Evolutionary conservation across 2,797 vertebrate genomes (phyloP), one percentile per base, ranked within the genome.

Genomic region (Craterocephalus amniculus): DNA sequence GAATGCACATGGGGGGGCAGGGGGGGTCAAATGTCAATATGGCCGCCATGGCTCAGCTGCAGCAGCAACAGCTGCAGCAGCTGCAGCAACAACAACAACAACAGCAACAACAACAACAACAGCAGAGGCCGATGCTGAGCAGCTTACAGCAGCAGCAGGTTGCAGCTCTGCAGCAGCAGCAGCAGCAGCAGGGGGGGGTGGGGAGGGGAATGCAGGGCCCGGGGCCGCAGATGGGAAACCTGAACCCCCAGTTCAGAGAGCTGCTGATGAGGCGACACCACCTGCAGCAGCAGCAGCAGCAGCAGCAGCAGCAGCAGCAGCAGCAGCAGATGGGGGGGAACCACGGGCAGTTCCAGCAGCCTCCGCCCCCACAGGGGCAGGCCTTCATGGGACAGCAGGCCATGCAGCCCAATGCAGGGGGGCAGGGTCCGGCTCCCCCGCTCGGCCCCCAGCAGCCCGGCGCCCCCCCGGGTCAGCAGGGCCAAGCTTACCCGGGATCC

Each of bases 161-260:
- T 64, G 80, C 80, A 63, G 84, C 83, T 48, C 78, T 88, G 52
- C 91, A 94, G 0, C 87, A 85, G 62, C 72, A 92, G 4, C 75
- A 91, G 4, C 84, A 80, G 14, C 88, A 89, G 2, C 83, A 88
- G 57, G 77, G 93, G 60, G 88, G 79, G 20, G 89, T 77, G 13
- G 87, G 75, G 4, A 74, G 92, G 75, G 80, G 92, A 70, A 94
- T 97, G 89, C 95, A 90, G 5, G 95, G 91, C 14, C 97, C 96
- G 83, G 95, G 95, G 0, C 92, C 95, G 81, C 95, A 94, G 65
- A 95, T 99, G 93, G 95, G 94, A 67, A 97, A 96, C 65, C 58
- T 92, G 85, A 97, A 97, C 69, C 95, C 96, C 2, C 97, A 99
- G 80, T 96, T 97, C 60, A 94, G 97, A 91, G 97, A 99, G 67